Evolutionary conservation across 2,888 invertebrate genomes (phyloP), one percentile per base, ranked within the genome.

Genomic region (Aquatica leii): DNA sequence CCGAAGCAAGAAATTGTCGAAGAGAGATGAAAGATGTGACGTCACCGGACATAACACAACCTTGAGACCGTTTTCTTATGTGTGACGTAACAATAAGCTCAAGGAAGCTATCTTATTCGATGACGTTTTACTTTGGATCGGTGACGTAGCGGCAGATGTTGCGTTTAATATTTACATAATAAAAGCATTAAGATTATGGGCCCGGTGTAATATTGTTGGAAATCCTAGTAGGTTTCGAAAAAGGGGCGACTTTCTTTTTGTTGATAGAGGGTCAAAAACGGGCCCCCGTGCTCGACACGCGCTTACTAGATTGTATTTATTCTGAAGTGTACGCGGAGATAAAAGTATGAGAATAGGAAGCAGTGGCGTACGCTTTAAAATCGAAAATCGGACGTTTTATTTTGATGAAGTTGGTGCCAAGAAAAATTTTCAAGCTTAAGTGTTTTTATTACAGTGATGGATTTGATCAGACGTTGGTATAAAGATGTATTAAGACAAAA

Each of bases 211-310:
- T 74, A 76, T 74, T 71, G 72, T 74, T 71, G 72, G 69, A 70
- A 69, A 70, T 75, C 71, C 73, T 74, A 74, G 74, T 73, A 70
- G 68, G 69, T 70, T 66, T 67, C 68, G 72, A 67, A 69, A 71
- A 74, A 74, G 80, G 77, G 77, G 76, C 71, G 74, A 71, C 75
- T 71, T 78, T 80, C 78, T 79, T 79, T 80, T 81, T 80, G 80
- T 80, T 74, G 71, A 68, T 57, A 69, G 76, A 77, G 80, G 80
- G 78, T 77, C 77, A 80, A 80, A 80, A 80, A 80, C 79, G 79
- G 75, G 77, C 78, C 74, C 80, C 78, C 79, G 80, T 80, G 81
- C 74, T 75, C 73, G 80, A 77, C 81, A 81, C 81, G 79, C 81
- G 81, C 71, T 75, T 73, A 72, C 75, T 78, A 77, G 78, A 78